Conservation (phyloP, 2,113 vertebrate species). For the Reinhardtius hippoglossoides region DNA sequence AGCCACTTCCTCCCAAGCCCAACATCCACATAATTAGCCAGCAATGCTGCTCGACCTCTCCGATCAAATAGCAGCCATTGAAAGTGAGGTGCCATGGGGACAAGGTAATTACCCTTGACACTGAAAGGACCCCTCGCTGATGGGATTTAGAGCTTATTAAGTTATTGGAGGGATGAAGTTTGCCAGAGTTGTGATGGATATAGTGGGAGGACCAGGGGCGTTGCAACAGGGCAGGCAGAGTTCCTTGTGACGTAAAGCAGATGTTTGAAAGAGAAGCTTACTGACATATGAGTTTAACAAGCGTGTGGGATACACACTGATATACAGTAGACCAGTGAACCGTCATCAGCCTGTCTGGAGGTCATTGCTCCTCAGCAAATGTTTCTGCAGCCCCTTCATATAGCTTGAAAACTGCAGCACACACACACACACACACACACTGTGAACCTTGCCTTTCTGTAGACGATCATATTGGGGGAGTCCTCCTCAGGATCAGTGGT, state of each 20-base stretch:
- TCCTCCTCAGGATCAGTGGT: conserved; percentile 88
- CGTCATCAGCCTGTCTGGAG: conserved; percentile 39
- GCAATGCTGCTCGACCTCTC: conserved; percentile 46
- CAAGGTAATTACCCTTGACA: conserved; percentile 67
- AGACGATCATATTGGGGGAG: conserved; percentile 98
- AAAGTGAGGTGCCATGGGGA: conserved; percentile 53
- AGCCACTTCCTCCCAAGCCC: conserved; percentile 28
- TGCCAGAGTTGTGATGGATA: conserved; percentile 9
- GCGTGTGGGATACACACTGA: conserved; percentile 41
- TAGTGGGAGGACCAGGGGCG: not conserved
- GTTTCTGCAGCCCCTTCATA: conserved; percentile 13
- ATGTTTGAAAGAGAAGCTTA: too few relatives aligned
- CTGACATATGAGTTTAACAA: too few relatives aligned
- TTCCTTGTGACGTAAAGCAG: too few relatives aligned
- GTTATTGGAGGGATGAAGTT: conserved; percentile 33
- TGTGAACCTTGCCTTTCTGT: conserved; percentile 89
- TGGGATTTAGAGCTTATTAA: conserved; percentile 59
- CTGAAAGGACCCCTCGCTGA: conserved; percentile 48
- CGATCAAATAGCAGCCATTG: conserved; percentile 59
- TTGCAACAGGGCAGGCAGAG: too few relatives aligned
- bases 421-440: not conserved
- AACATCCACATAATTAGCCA: conserved; percentile 62
- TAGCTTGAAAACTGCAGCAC: not conserved
- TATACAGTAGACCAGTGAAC: conserved; percentile 35
- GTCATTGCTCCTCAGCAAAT: conserved; percentile 38